Percentiles rank a stretch among this genome's conserved stretches.
These are phyloP conservation scores for Hirundichthys speculiger DNA, from an alignment of 2,113 vertebrate genomes.

Conservation along the genomic window DNA sequence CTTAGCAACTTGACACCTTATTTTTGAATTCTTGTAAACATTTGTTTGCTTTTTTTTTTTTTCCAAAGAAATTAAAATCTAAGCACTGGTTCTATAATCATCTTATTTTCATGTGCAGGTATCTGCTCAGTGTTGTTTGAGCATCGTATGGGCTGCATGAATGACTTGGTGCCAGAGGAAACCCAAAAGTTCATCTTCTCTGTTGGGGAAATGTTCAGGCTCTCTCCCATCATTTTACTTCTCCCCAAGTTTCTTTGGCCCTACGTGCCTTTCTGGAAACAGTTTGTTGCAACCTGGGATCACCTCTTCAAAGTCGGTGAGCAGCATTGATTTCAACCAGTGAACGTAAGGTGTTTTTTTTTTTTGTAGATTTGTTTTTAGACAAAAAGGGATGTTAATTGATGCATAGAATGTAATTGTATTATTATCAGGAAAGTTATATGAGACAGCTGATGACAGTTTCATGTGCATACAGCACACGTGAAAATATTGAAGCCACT, in stretches of 20 bases:
- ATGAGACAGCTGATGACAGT: no score
- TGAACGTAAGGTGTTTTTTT: background rate
- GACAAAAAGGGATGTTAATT: no score
- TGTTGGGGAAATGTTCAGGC: constrained; percentile 81
- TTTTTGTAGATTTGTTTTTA: no score
- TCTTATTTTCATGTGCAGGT: constrained; percentile 44
- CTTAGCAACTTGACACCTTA: background rate
- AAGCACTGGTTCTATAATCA: no score
- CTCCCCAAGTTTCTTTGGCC: constrained; percentile 78
- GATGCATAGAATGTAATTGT: no score
- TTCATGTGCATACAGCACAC: no score
- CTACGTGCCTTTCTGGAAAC: constrained; percentile 78
- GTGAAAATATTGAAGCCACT: no score
- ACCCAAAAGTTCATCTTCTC: constrained; percentile 81
- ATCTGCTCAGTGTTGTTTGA: constrained; percentile 83
- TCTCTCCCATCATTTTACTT: constrained; percentile 73
- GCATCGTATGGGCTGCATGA: constrained; percentile 80
- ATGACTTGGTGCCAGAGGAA: constrained; percentile 74
- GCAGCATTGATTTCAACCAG: background rate
- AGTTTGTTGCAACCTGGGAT: constrained; percentile 80
- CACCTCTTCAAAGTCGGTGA: constrained; percentile 81
- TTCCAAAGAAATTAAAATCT: no score
- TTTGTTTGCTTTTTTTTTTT: background rate
- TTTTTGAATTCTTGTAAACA: background rate
- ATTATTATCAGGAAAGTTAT: no score